phyloP scores from a whole-genome alignment of 30 jellyfish, hydroid and myxozoan genomes.

The Rhopilema esculentum region DNA sequence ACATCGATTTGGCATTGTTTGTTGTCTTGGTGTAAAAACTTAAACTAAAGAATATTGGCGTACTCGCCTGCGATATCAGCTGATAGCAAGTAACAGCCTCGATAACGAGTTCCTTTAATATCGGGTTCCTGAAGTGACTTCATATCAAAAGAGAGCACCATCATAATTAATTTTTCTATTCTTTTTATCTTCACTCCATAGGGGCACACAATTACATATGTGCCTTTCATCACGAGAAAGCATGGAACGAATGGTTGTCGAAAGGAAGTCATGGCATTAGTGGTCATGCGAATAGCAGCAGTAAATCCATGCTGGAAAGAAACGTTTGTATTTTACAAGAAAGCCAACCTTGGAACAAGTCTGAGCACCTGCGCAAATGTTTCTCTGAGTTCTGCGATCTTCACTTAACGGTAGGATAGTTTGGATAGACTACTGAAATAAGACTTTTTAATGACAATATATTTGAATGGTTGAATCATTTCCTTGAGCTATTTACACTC shows the following conservation, averaged over 20 bases:
- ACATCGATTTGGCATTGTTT: constrained; percentile 21
- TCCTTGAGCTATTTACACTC: neutral
- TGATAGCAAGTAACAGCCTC: constrained; percentile 10
- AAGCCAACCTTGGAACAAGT: constrained; percentile 34
- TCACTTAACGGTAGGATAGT: neutral
- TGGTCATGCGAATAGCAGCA: constrained; percentile 33
- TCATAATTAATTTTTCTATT: neutral
- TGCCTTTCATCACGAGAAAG: constrained; percentile 57
- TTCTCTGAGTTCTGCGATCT: neutral
- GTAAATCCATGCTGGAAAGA: constrained; percentile 1
- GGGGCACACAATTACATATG: constrained; percentile 53
- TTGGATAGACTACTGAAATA: neutral
- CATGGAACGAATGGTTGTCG: constrained; percentile 61
- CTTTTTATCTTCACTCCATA: neutral
- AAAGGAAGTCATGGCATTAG: constrained; percentile 22
- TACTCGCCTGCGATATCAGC: constrained; percentile 8
- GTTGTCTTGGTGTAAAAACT: neutral
- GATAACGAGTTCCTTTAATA: constrained; percentile 14
- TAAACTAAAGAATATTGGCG: neutral
- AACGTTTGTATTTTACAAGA: constrained; percentile 1
- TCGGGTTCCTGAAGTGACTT: neutral
- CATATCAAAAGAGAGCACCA: neutral
- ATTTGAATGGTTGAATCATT: neutral
- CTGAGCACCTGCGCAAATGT: constrained; percentile 2
- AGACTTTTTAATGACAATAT: neutral